Conservation (phyloP, 2,113 vertebrate genomes). For the Chaenogobius annularis region DNA sequence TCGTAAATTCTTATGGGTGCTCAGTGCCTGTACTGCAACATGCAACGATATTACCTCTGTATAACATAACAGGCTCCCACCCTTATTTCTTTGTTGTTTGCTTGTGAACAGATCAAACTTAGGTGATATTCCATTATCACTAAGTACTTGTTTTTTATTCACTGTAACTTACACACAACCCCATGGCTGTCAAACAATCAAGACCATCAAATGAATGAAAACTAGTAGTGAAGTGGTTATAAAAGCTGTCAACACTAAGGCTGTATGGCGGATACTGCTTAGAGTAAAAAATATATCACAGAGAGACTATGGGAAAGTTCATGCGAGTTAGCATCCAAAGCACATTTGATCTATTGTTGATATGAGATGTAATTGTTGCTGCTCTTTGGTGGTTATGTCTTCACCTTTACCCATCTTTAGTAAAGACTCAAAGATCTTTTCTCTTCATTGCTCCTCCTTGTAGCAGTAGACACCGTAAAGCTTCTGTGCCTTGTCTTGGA, state of each 20-base stretch:
- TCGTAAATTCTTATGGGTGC: not conserved
- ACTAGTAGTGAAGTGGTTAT: not conserved
- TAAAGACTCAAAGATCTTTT: constrained; percentile 37
- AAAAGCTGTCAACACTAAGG: constrained; percentile 19
- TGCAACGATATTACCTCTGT: constrained; percentile 4
- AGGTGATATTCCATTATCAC: constrained; percentile 58
- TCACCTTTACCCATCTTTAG: constrained; percentile 5
- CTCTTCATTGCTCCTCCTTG: constrained; percentile 79
- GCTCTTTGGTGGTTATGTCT: constrained; percentile 73
- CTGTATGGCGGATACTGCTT: constrained; percentile 76
- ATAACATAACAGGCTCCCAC: not conserved
- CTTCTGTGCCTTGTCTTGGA: constrained; percentile 90
- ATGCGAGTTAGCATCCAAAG: constrained; percentile 76
- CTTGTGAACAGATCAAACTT: constrained; percentile 62
- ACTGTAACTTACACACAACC: constrained; percentile 33
- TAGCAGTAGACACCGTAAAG: constrained; percentile 94
- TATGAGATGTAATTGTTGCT: constrained; percentile 44
- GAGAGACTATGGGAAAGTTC: constrained; percentile 85
- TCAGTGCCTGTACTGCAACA: constrained; percentile 18
- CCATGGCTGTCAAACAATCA: constrained; percentile 25
- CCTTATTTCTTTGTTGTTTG: constrained; percentile 35
- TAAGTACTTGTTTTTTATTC: constrained; percentile 38
- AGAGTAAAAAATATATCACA: constrained; percentile 86
- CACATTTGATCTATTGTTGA: constrained; percentile 59
- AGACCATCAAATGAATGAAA: not conserved